phyloP scores from a whole-genome alignment of 2,888 invertebrate genomes.

The Boloria selene region DNA sequence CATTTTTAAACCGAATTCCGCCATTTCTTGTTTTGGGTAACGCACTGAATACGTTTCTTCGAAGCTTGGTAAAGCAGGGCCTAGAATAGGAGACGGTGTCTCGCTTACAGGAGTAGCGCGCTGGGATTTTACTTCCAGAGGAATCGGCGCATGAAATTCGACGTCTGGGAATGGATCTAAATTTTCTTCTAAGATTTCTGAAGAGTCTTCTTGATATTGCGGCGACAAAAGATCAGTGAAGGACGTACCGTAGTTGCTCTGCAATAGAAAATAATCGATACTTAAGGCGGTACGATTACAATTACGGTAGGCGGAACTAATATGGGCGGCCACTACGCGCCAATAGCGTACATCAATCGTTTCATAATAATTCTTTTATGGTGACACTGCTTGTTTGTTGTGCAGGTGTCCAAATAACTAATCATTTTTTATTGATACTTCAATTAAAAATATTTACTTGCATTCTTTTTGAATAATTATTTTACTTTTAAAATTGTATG shows the following conservation, averaged over 20 bases:
- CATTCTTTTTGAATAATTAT: too few species aligned
- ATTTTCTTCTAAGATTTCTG: slow-evolving; percentile 87
- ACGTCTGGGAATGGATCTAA: slow-evolving; percentile 89
- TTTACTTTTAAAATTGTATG: too few species aligned
- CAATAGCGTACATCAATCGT: slow-evolving; percentile 56
- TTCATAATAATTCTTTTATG: slow-evolving; percentile 43
- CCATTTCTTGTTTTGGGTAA: slow-evolving; percentile 85
- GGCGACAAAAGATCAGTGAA: slow-evolving; percentile 90
- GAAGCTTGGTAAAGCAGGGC: slow-evolving; percentile 90
- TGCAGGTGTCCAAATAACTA: slow-evolving; percentile 59
- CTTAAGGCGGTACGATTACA: slow-evolving; percentile 63
- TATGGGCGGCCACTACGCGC: slow-evolving; percentile 66
- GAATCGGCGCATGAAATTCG: slow-evolving; percentile 77
- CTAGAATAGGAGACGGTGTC: slow-evolving; percentile 71
- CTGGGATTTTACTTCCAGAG: slow-evolving; percentile 70
- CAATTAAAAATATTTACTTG: not conserved
- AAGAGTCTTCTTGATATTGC: slow-evolving; percentile 87
- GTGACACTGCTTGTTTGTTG: slow-evolving; percentile 46
- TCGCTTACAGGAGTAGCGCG: slow-evolving; percentile 71
- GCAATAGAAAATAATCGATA: slow-evolving; percentile 68
- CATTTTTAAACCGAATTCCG: slow-evolving; percentile 89
- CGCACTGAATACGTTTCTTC: slow-evolving; percentile 93
- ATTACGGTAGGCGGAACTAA: slow-evolving; percentile 66
- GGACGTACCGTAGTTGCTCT: slow-evolving; percentile 90
- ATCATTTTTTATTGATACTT: not conserved